Base-by-base conservation (phyloP, 2,113 vertebrate genomes). In the Catharus fuscescens region DNA sequence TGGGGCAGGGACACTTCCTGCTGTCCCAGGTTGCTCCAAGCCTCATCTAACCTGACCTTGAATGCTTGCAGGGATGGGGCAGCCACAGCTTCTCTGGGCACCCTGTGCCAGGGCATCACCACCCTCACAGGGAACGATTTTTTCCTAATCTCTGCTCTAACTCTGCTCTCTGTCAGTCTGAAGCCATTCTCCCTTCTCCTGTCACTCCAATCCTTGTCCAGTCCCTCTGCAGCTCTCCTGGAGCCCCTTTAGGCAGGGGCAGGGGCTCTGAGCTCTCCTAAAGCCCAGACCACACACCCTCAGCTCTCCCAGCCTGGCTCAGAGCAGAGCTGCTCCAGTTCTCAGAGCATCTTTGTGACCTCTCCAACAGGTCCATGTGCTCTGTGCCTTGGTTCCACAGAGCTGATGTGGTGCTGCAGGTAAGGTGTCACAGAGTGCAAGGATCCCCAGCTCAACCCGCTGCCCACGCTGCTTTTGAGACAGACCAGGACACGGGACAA, bases 361-460 rank as follows among this genome's bases (percentile, higher is more conserved):
- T 76, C 14, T 54, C 38, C 19, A 31, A 3, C 38, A 45, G 23
- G 5, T 38, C 44, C 36, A 1, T 12, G 32, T 74, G 54, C 54
- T 67, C 26, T 45, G 23, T 28, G 1, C 24, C 19, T 4, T 20
- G 38, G 28, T 23, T 28, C 4, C 53, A 15, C n/a, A 18, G 53
- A 17, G 60, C 60, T 73, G 67, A 16, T 44, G 52, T 20, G 44
- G 4, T 18, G 1, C 23, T 59, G 36, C 59, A 24, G 44, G 44
- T 60, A 61, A 28, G 69, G 6, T n/a, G 52, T 5, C 60, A 60
- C 16, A 5, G 40, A 11, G 40, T 40, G 54, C 14, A 26, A 18
- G 5, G 3, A 53, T 67, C 14, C 12, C 24, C 38, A 0, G 0
- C 61, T 40, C 3, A 0, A 20, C 17, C 38, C 34, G 29, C 78